A percentile compares a stretch with the other conserved stretches of the same genome.
phyloP scores from a whole-genome alignment of 2,113 vertebrate genomes.

The Oryzias javanicus region DNA sequence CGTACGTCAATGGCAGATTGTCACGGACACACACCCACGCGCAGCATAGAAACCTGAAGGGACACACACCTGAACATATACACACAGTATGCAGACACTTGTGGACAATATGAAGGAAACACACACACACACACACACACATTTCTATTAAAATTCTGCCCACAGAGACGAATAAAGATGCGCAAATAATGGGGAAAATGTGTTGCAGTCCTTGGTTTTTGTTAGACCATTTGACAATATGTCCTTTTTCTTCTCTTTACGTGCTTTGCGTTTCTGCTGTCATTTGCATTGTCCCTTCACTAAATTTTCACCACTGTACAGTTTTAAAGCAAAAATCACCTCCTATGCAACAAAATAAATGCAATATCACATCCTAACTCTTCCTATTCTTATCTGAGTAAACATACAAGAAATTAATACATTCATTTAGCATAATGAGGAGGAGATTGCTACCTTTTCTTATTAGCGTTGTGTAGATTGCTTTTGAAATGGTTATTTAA shows the following conservation, averaged over 20 bases:
- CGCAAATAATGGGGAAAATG: slow-evolving; percentile 50
- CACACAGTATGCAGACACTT: slow-evolving; percentile 39
- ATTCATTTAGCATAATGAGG: too few species aligned
- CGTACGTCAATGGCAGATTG: slow-evolving; percentile 73
- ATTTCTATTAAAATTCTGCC: slow-evolving; percentile 60
- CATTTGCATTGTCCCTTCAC: slow-evolving; percentile 34
- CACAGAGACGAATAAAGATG: slow-evolving; percentile 53
- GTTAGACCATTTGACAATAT: slow-evolving; percentile 48
- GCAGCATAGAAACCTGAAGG: slow-evolving; percentile 30
- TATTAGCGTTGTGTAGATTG: too few species aligned
- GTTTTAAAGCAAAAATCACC: slow-evolving; percentile 52
- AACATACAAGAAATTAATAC: too few species aligned
- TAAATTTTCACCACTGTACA: slow-evolving; percentile 39
- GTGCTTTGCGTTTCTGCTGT: slow-evolving; percentile 20
- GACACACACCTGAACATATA: slow-evolving; percentile 32
- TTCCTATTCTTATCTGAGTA: slow-evolving; percentile 6
- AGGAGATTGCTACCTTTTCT: too few species aligned
- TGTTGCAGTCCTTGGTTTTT: slow-evolving; percentile 49
- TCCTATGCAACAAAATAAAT: slow-evolving; percentile 29
- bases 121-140: slow-evolving; percentile 37
- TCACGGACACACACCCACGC: slow-evolving; percentile 35
- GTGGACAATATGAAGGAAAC: slow-evolving; percentile 42
- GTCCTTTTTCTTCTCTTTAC: slow-evolving; percentile 33
- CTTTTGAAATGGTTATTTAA: too few species aligned
- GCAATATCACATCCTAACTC: slow-evolving; percentile 28